phyloP scores from a whole-genome alignment of 1,140 invertebrate species.

The Hylyphantes graminicola region DNA sequence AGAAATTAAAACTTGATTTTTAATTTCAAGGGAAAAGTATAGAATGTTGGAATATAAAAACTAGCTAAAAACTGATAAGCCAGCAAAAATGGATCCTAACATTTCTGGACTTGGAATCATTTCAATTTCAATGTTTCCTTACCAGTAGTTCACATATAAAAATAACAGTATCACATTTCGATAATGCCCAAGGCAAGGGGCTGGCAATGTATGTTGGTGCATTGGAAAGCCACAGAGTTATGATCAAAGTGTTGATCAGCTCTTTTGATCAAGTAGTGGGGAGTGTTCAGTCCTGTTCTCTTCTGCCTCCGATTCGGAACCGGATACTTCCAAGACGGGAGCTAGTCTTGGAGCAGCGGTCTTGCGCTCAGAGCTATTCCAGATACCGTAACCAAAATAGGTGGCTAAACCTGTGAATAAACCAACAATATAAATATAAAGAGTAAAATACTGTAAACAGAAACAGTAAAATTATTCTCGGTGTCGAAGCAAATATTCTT shows the following conservation, averaged over 20 bases:
- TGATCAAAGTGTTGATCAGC: background rate
- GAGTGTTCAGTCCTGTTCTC: slow-evolving; percentile 6
- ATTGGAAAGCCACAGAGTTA: background rate
- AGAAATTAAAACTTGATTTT: too few species aligned
- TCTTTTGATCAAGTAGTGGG: background rate
- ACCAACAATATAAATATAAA: background rate
- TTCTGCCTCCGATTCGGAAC: background rate
- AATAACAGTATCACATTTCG: slow-evolving; percentile 3
- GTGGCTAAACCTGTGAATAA: slow-evolving; percentile 64
- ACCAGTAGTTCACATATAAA: background rate
- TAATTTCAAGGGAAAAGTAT: too few species aligned
- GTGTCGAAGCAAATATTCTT: background rate
- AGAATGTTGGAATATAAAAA: too few species aligned
- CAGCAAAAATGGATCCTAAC: too few species aligned
- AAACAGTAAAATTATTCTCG: background rate
- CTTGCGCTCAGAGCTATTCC: slow-evolving; percentile 35
- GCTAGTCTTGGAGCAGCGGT: background rate
- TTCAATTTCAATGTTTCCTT: too few species aligned
- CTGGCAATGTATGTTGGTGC: background rate
- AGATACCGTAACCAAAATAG: slow-evolving; percentile 56
- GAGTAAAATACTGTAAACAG: background rate
- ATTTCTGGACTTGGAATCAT: too few species aligned
- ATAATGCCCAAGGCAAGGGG: background rate
- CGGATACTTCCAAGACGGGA: background rate
- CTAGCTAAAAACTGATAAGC: too few species aligned